A percentile compares a stretch with the other conserved stretches of the same genome.
Conservation (phyloP, 2,113 vertebrate species). For the Egretta garzetta region DNA sequence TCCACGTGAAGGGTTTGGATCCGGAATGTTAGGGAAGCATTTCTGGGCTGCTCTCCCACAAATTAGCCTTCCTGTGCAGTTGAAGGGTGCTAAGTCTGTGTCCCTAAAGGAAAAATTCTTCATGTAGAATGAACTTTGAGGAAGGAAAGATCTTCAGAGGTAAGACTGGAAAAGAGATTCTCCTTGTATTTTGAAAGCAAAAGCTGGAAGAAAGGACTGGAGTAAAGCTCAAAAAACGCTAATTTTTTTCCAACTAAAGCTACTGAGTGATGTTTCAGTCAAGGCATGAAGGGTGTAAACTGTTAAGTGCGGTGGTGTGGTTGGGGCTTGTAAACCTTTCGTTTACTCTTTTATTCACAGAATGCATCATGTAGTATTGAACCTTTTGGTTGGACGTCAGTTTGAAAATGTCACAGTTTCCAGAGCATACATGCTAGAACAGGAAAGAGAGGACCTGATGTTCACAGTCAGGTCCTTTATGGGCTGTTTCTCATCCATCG, state of each 20-base stretch:
- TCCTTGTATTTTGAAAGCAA: neutral
- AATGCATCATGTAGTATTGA: neutral
- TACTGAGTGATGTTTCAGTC: neutral
- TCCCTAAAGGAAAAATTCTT: neutral
- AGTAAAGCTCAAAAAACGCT: neutral
- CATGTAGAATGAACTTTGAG: neutral
- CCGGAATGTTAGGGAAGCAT: neutral
- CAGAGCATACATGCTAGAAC: neutral
- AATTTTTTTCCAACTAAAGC: neutral
- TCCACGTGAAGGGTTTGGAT: neutral
- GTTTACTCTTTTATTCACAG: neutral
- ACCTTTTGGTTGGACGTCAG: neutral
- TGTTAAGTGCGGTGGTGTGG: neutral
- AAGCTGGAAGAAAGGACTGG: neutral
- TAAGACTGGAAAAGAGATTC: neutral
- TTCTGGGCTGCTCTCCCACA: neutral
- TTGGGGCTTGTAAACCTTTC: neutral
- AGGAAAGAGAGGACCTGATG: neutral
- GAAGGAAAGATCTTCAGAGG: neutral
- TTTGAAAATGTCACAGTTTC: neutral
- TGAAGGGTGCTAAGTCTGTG: neutral
- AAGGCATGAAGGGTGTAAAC: neutral
- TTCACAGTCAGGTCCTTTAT: neutral
- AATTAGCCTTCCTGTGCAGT: neutral
- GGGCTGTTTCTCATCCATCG: rapidly evolving